These are phyloP conservation scores for Drosophila acutilabella DNA, from an alignment of 2,888 invertebrate species.

Conservation along the genomic window DNA sequence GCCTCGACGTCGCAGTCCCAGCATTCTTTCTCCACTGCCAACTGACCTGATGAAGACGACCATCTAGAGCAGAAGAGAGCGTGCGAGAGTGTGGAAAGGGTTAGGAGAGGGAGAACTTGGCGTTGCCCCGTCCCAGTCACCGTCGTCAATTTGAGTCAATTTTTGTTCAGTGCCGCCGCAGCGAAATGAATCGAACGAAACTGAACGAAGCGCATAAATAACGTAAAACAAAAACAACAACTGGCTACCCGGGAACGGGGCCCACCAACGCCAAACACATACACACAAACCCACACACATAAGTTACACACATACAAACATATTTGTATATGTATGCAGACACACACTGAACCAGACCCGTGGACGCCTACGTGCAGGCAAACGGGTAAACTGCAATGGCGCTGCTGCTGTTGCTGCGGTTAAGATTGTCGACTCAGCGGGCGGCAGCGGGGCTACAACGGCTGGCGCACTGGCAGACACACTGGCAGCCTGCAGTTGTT, in stretches of 20 bases:
- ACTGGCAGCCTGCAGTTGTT: constrained; percentile 69
- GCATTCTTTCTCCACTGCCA: constrained; percentile 63
- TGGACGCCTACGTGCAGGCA: constrained; percentile 41
- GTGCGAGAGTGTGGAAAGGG: neutral
- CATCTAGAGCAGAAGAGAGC: neutral
- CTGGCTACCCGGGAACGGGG: constrained; percentile 57
- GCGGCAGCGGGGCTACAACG: constrained; percentile 37
- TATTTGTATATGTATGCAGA: neutral
- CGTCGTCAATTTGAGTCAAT: constrained; percentile 78
- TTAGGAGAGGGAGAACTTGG: neutral
- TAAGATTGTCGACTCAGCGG: constrained; percentile 35
- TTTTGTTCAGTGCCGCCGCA: constrained; percentile 65
- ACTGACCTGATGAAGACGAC: constrained; percentile 38
- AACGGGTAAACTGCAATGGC: constrained; percentile 64
- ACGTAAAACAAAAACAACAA: constrained; percentile 59
- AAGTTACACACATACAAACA: neutral
- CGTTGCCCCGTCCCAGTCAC: constrained; percentile 44
- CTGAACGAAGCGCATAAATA: constrained; percentile 79
- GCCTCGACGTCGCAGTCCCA: constrained; percentile 19
- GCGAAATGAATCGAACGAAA: constrained; percentile 75
- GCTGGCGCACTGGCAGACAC: constrained; percentile 79
- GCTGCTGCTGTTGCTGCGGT: constrained; percentile 47
- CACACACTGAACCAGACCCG: constrained; percentile 37
- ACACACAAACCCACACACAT: constrained; percentile 15
- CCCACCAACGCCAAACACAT: constrained; percentile 71